Evolutionary conservation across 2,888 invertebrate species (phyloP), one percentile per base, ranked within the genome.

Genomic region (Papilio protenor): DNA sequence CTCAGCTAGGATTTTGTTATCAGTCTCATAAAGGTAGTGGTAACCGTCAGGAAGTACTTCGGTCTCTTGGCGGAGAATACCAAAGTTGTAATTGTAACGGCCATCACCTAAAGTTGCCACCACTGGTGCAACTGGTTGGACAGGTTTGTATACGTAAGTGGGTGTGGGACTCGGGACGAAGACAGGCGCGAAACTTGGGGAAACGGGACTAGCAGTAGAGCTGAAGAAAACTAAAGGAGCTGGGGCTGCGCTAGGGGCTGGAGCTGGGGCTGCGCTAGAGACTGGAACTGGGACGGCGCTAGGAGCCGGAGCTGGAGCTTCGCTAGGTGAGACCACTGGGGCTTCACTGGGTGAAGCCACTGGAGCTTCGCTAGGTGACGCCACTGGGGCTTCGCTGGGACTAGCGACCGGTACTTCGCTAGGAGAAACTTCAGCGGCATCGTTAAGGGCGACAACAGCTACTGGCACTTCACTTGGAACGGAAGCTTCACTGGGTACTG

Each of bases 11-110:
- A 94, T 94, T 79, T 91, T 94, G 87, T 94, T 94, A 80, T 94
- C 92, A n/a, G 94, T 94, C 83, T 94, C 94, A 79, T 94, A 94
- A 21, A 93, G 87, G 84, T 92, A 94, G 84, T 93, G 94, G 86
- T 94, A 94, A 40, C 94, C 93, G 2, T 94, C 94, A 27, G 90
- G 86, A 0, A 75, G 49, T 14, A 91, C 81, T 0, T 94, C 91
- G 18, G 83, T 86, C 64, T 94, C 94, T 82, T 92, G 91, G 55
- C 94, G 93, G 81, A 94, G 91, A 83, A 94, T 92, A 49, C 93
- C 92, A 81, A 88, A 91, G 81, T 92, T 90, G 87, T 94, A 93
- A 40, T 94, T 87, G 83, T 92, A 94, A 81, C 85, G 81, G 21
- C 87, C 85, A 21, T 75, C 66, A 18, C 61, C 64, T 18, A 72